A percentile compares a stretch with the other conserved stretches of the same genome.
Conservation (phyloP, 2,113 vertebrate species). For the Neoarius graeffei region DNA sequence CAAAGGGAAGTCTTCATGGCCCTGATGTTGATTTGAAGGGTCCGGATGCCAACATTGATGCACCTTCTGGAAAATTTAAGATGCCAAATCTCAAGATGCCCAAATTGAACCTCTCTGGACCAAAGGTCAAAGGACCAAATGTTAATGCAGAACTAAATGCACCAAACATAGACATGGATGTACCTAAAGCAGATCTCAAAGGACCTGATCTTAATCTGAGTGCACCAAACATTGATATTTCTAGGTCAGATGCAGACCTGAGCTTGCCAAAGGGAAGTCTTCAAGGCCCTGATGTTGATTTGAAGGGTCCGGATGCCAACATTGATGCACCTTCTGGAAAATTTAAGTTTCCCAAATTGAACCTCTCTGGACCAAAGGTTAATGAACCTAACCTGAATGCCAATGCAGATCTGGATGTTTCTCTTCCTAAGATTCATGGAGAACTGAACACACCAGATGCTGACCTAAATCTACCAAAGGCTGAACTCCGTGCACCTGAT, state of each 20-base stretch:
- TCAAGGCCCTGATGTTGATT: slow-evolving; percentile 54
- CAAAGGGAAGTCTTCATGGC: slow-evolving; percentile 54
- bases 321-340: slow-evolving; percentile 53
- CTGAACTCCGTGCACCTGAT: slow-evolving; percentile 53
- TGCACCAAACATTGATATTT: slow-evolving; percentile 58
- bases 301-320: slow-evolving; percentile 59
- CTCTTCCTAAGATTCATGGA: slow-evolving; percentile 45
- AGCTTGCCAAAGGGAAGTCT: slow-evolving; percentile 53
- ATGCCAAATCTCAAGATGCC: slow-evolving; percentile 58
- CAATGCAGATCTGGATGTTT: slow-evolving; percentile 34
- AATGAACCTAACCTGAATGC: slow-evolving; percentile 51
- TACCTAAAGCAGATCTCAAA: slow-evolving; percentile 50
- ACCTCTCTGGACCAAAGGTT: slow-evolving; percentile 45
- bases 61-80: slow-evolving; percentile 58
- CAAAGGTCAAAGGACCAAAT: slow-evolving; percentile 54
- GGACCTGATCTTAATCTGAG: slow-evolving; percentile 55
- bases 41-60: slow-evolving; percentile 55
- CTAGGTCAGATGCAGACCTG: slow-evolving; percentile 47
- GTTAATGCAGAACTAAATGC: slow-evolving; percentile 39
- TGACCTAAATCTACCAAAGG: slow-evolving; percentile 44
- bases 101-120: too few relatives aligned
- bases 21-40: slow-evolving; percentile 58
- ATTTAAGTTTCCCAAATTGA: slow-evolving; percentile 57
- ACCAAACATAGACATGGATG: slow-evolving; percentile 15
- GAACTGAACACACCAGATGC: slow-evolving; percentile 47